phyloP scores from a whole-genome alignment of 2,888 invertebrate species.

The Platerodrilus igneus region DNA sequence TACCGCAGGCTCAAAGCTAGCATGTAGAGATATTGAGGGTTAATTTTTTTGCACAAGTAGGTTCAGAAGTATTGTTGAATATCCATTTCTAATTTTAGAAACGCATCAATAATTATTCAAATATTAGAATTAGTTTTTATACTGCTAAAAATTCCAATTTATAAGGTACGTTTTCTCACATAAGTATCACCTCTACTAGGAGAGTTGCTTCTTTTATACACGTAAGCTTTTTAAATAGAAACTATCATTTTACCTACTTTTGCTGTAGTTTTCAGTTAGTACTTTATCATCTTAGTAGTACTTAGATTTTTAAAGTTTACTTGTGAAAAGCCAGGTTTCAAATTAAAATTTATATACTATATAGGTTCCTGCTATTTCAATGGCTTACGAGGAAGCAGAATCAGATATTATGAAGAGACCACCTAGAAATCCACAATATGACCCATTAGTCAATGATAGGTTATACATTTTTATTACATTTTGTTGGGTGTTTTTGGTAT shows the following conservation, averaged over 20 bases:
- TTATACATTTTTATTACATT: slow-evolving; percentile 46
- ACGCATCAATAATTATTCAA: slow-evolving; percentile 32
- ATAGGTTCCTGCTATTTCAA: slow-evolving; percentile 73
- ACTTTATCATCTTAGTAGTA: slow-evolving; percentile 11
- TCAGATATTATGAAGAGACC: slow-evolving; percentile 84
- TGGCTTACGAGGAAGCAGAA: slow-evolving; percentile 83
- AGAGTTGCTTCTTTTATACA: slow-evolving; percentile 19
- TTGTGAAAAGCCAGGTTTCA: not conserved
- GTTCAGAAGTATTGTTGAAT: slow-evolving; percentile 16
- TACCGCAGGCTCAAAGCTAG: slow-evolving; percentile 35
- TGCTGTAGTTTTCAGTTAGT: slow-evolving; percentile 20
- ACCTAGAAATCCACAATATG: slow-evolving; percentile 76
- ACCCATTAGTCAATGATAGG: slow-evolving; percentile 81
- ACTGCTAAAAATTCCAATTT: slow-evolving; percentile 11
- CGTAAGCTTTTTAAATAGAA: slow-evolving; percentile 20
- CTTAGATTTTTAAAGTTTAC: slow-evolving; percentile 6
- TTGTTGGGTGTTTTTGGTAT: too few species aligned
- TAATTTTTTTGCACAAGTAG: slow-evolving; percentile 32
- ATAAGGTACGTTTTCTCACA: slow-evolving; percentile 20
- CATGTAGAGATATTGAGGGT: slow-evolving; percentile 32
- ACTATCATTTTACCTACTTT: slow-evolving; percentile 14
- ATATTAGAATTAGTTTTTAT: slow-evolving; percentile 17
- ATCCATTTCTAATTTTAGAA: slow-evolving; percentile 22
- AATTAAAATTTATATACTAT: slow-evolving; percentile 9
- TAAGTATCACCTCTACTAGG: too few species aligned